A percentile compares a stretch with the other conserved stretches of the same genome.
These are phyloP conservation scores for Portunus trituberculatus DNA, from an alignment of 1,140 invertebrate species.

Conservation along the genomic window DNA sequence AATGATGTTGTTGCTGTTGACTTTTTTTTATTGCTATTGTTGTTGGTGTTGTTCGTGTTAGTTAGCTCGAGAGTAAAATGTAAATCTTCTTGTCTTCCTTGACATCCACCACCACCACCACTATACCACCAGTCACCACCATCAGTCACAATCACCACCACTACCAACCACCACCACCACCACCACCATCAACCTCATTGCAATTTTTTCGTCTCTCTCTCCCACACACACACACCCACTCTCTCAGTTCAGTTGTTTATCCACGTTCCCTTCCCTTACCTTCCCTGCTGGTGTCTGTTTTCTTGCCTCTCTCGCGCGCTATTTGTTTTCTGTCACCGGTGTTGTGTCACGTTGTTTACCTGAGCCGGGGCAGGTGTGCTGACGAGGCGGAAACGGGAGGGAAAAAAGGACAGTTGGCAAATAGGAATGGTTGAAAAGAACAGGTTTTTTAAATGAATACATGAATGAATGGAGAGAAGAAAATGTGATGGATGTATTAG, in stretches of 20 bases:
- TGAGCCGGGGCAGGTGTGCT: not conserved
- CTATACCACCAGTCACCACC: not conserved
- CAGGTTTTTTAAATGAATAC: not conserved
- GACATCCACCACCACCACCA: not conserved
- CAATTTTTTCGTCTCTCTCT: not conserved
- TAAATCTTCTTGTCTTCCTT: too few relatives aligned
- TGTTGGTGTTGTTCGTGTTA: too few relatives aligned
- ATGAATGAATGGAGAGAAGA: too few relatives aligned
- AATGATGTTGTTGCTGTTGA: too few relatives aligned
- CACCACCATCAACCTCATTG: not conserved
- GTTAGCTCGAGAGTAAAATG: too few relatives aligned
- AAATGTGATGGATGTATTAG: not conserved
- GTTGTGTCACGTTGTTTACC: not conserved
- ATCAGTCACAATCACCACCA: not conserved
- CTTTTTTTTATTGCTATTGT: too few relatives aligned
- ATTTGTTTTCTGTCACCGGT: not conserved
- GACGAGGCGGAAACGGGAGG: not conserved
- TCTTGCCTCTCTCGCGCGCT: not conserved
- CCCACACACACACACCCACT: too few relatives aligned
- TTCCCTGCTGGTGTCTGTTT: conserved; percentile 1
- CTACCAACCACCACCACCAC: not conserved
- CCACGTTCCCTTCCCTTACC: not conserved
- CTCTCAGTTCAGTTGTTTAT: not conserved
- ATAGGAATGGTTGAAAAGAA: not conserved
- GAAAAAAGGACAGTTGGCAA: not conserved